Evolutionary conservation across 2,113 vertebrate species (phyloP), one percentile per base, ranked within the genome.

Genomic region (Xiphophorus couchianus): DNA sequence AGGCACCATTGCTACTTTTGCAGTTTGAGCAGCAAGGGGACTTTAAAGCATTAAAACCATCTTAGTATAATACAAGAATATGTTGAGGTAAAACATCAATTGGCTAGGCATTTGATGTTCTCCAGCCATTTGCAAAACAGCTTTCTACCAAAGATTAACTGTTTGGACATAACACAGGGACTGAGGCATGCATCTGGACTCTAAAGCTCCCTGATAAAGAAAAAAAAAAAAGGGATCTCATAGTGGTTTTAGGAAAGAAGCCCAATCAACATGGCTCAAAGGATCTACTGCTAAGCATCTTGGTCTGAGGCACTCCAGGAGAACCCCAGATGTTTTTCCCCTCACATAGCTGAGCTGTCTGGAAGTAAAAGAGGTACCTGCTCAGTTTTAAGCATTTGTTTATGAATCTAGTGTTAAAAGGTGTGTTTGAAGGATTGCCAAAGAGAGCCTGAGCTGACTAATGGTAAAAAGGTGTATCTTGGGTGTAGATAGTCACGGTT

Each of bases 241-340:
- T 28, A 37, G 22, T n/a, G 14, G 13, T n/a, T 66, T n/a, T 42
- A 25, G 33, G 25, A 66, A 42, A n/a, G 39, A 66, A 28, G 35
- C 35, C 37, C 65, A 66, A 39, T 67, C 37, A 37, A 14, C 35
- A 28, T 7, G 42, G 37, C 42, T 67, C 65, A 67, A 67, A 28
- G 65, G 65, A 44, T 67, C 37, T 42, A 42, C 27, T 42, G 64
- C 33, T 66, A 13, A 66, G 37, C 51, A n/a, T 39, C 33, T 66
- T 39, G 12, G 37, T 42, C 27, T 19, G 27, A 67, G 42, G 28
- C 35, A 67, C 13, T 44, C n/a, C 65, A 67, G 37, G 37, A 67
- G 17, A 67, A 28, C 14, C n/a, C 14, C 14, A 44, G 35, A 67
- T 67, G 65, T 67, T 14, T 15, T 44, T 44, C 22, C n/a, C n/a